phyloP scores from a whole-genome alignment of 2,888 invertebrate genomes.

The Hypomecis punctinalis region DNA sequence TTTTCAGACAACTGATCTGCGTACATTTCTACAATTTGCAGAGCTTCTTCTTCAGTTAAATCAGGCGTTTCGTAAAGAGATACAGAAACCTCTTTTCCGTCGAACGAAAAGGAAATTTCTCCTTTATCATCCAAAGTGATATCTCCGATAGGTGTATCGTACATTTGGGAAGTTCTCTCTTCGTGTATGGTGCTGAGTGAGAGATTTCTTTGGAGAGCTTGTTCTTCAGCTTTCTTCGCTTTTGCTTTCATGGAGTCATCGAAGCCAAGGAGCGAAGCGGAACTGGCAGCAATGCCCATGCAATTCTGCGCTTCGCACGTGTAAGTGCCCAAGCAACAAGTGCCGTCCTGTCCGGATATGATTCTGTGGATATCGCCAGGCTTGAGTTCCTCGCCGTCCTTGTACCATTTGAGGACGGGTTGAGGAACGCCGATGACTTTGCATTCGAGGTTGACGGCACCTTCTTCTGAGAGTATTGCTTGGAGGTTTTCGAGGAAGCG shows the following conservation, averaged over 20 bases:
- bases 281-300: slow-evolving; percentile 95
- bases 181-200: slow-evolving; percentile 96
- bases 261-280: slow-evolving; percentile 94
- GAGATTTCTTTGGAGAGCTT: slow-evolving; percentile 88
- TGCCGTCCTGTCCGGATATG: slow-evolving; percentile 95
- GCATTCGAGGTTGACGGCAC: slow-evolving; percentile 96
- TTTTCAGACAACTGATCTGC: slow-evolving; percentile 96
- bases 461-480: slow-evolving; percentile 94
- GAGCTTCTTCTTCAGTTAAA: slow-evolving; percentile 95
- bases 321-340: slow-evolving; percentile 95
- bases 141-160: slow-evolving; percentile 92
- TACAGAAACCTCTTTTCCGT: slow-evolving; percentile 96
- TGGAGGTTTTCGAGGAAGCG: slow-evolving; percentile 93
- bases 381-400: slow-evolving; percentile 94
- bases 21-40: slow-evolving; percentile 97
- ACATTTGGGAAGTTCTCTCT: slow-evolving; percentile 94
- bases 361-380: slow-evolving; percentile 96
- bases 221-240: slow-evolving; percentile 80
- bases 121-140: slow-evolving; percentile 92
- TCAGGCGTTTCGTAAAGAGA: slow-evolving; percentile 97
- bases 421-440: slow-evolving; percentile 97
- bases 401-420: slow-evolving; percentile 96
- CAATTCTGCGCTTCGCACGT: slow-evolving; percentile 96
- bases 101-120: slow-evolving; percentile 95
- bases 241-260: slow-evolving; percentile 88